These are phyloP conservation scores for Trichosurus vulpecula DNA, from an alignment of 2,797 vertebrate genomes.

Conservation along the genomic window DNA sequence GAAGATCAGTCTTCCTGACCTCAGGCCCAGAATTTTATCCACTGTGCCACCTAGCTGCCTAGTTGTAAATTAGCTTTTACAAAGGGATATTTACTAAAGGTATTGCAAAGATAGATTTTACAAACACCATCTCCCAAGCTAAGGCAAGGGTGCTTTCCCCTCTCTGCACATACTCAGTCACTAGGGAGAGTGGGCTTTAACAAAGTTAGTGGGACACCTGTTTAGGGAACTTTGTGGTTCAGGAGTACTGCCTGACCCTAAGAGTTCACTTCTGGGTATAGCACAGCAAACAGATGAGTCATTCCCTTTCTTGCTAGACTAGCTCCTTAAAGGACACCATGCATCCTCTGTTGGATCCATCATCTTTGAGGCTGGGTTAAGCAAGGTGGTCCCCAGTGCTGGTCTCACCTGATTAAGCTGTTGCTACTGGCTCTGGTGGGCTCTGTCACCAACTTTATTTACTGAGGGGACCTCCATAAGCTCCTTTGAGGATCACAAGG, in stretches of 20 bases:
- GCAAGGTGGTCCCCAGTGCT: not conserved
- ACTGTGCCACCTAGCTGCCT: not conserved
- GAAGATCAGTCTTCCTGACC: not conserved
- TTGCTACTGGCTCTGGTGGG: not conserved
- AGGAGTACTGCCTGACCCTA: no score
- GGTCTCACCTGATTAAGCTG: not conserved
- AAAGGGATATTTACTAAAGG: no score
- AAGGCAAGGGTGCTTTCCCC: no score
- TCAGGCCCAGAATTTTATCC: not conserved
- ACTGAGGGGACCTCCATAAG: not conserved
- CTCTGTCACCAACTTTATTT: not conserved
- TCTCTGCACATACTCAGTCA: no score
- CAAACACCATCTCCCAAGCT: no score
- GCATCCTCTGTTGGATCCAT: no score
- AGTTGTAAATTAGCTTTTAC: no score
- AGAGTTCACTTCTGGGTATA: not conserved
- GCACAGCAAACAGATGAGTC: not conserved
- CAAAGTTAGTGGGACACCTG: no score
- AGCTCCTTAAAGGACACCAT: no score
- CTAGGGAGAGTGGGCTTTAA: no score
- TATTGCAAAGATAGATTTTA: no score
- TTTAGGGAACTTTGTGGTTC: no score
- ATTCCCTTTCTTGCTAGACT: not conserved
- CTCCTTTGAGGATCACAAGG: not conserved
- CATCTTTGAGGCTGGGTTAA: not conserved